A percentile compares a stretch with the other conserved stretches of the same genome.
These are phyloP conservation scores for Drosophila busckii DNA, from an alignment of 1,140 invertebrate genomes.

Conservation along the genomic window DNA sequence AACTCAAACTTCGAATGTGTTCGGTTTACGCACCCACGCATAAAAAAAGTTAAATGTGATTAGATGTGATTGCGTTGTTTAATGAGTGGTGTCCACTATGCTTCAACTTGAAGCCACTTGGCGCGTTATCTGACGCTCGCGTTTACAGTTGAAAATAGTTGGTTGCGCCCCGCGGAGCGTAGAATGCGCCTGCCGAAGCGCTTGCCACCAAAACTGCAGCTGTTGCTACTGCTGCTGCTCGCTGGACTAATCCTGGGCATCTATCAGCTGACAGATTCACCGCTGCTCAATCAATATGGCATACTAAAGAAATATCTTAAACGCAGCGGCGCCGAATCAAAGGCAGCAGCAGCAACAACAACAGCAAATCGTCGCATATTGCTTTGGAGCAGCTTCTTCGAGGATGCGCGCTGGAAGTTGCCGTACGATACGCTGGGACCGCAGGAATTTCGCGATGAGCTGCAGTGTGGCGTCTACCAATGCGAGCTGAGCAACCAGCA, in stretches of 20 bases:
- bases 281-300: conserved; percentile 56
- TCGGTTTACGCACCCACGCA: too few relatives aligned
- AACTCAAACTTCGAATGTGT: too few relatives aligned
- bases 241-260: conserved; percentile 19
- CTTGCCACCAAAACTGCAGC: conserved; percentile 2
- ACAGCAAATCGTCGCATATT: conserved; percentile 42
- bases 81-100: too few relatives aligned
- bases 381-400: conserved; percentile 68
- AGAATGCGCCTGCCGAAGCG: conserved; percentile 20
- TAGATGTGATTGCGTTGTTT: too few relatives aligned
- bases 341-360: neutral
- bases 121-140: too few relatives aligned
- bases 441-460: conserved; percentile 46
- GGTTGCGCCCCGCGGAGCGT: conserved; percentile 17
- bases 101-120: too few relatives aligned
- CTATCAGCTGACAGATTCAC: conserved; percentile 32
- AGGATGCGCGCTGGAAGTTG: conserved; percentile 54
- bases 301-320: conserved; percentile 44
- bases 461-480: conserved; percentile 49
- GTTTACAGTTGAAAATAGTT: too few relatives aligned
- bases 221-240: conserved; percentile 17
- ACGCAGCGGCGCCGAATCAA: neutral
- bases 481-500: conserved; percentile 61
- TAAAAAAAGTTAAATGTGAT: too few relatives aligned
- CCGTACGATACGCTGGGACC: conserved; percentile 47